These are phyloP conservation scores for Bungarus multicinctus DNA, from an alignment of 2,113 vertebrate genomes.

Conservation along the genomic window DNA sequence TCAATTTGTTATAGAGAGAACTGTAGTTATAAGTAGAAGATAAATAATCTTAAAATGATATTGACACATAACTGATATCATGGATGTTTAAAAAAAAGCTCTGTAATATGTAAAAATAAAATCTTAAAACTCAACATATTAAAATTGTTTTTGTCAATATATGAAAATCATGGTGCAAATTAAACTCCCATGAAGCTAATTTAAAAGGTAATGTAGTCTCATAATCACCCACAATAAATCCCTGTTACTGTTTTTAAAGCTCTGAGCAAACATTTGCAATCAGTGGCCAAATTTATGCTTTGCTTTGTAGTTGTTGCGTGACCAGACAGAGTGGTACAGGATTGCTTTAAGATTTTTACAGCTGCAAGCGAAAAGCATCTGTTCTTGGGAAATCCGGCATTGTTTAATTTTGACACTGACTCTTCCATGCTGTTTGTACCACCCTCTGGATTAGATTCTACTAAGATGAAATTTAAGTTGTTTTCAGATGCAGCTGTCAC, in stretches of 20 bases:
- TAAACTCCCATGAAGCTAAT: constrained; percentile 51
- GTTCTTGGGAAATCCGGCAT: constrained; percentile 83
- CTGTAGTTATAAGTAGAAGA: constrained; percentile 28
- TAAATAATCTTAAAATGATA: background rate
- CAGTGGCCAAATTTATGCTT: constrained; percentile 87
- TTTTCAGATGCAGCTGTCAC: constrained; percentile 78
- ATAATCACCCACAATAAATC: constrained; percentile 60
- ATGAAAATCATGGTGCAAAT: constrained; percentile 39
- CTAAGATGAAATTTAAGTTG: constrained; percentile 79
- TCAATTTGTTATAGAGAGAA: background rate
- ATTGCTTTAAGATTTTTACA: constrained; percentile 93
- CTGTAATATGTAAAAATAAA: background rate
- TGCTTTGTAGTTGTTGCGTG: constrained; percentile 88
- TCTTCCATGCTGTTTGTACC: constrained; percentile 78
- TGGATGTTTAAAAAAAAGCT: background rate
- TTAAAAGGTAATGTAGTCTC: constrained; percentile 59
- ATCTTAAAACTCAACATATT: constrained; percentile 20
- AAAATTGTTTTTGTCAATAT: constrained; percentile 51
- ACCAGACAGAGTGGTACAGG: constrained; percentile 92
- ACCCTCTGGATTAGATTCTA: constrained; percentile 80
- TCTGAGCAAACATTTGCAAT: constrained; percentile 91
- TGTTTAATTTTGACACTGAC: constrained; percentile 83
- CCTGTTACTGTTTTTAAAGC: constrained; percentile 73
- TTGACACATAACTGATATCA: background rate
- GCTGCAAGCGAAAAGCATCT: constrained; percentile 97